A percentile compares a stretch with the other conserved stretches of the same genome.
phyloP scores from a whole-genome alignment of 2,113 vertebrate species.

The Aegotheles bennettii region DNA sequence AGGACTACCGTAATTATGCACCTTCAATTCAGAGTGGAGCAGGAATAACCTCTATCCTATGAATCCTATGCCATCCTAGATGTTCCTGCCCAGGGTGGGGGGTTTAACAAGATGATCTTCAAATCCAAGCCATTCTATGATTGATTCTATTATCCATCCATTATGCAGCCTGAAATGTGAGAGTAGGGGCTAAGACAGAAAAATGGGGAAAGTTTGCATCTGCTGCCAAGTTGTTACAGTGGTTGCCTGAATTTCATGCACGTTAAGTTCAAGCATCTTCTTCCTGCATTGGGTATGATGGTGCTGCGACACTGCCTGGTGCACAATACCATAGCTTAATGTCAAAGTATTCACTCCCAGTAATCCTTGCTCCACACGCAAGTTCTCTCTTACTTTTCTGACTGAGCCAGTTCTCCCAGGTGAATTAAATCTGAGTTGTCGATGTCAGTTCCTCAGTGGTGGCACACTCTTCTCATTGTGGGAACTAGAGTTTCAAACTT shows the following conservation, averaged over 20 bases:
- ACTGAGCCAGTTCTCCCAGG: not conserved
- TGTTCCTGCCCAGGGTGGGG: not conserved
- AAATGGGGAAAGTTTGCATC: not conserved
- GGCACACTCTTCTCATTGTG: not conserved
- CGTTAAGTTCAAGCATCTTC: not conserved
- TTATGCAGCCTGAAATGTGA: not conserved
- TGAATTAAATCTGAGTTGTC: not conserved
- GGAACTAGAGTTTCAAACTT: not conserved
- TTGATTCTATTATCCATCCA: not conserved
- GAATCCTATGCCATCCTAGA: not conserved
- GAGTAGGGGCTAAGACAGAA: not conserved
- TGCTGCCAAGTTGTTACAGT: not conserved
- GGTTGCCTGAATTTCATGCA: rapidly evolving
- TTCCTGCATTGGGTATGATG: not conserved
- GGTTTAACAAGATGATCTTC: not conserved
- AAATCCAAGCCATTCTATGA: not conserved
- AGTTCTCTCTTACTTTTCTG: not conserved
- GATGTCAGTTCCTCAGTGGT: not conserved
- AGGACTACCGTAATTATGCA: not conserved
- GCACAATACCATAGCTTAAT: not conserved
- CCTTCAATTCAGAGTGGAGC: not conserved
- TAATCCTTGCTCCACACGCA: not conserved
- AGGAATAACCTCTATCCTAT: not conserved
- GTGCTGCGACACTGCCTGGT: not conserved
- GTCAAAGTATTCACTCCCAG: not conserved